phyloP scores from a whole-genome alignment of 1,140 invertebrate genomes.

The Zaprionus kolodkinae region DNA sequence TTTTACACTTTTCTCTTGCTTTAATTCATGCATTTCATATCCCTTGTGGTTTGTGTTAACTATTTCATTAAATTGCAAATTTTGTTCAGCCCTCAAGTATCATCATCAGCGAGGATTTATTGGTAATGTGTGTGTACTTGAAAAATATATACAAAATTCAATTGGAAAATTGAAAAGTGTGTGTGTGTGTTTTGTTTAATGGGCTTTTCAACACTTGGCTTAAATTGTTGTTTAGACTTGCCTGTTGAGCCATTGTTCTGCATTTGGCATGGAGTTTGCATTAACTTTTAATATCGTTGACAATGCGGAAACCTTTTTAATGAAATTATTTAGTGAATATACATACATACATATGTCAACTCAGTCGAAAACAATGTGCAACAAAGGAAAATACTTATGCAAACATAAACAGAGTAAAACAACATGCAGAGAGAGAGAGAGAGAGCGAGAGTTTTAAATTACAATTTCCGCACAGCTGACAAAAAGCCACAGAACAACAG shows the following conservation, averaged over 20 bases:
- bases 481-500: conserved; percentile 49
- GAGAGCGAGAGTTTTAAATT: conserved; percentile 58
- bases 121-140: not conserved
- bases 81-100: not conserved
- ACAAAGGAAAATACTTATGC: conserved; percentile 16
- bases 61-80: not conserved
- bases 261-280: conserved; percentile 20
- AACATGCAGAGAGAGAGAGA: not conserved
- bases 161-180: not conserved
- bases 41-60: not conserved
- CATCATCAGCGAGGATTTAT: not conserved
- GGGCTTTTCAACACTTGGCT: not conserved
- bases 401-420: not conserved
- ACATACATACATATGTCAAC: conserved; percentile 19
- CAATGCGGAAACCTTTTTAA: conserved; percentile 56
- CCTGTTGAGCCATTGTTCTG: conserved; percentile 43
- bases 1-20: not conserved
- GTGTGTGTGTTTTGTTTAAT: not conserved
- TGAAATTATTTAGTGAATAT: conserved; percentile 62
- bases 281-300: conserved; percentile 53
- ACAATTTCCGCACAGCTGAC: conserved; percentile 61
- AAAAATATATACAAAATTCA: not conserved
- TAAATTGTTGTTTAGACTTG: not conserved
- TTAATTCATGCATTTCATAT: not conserved
- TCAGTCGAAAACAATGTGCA: conserved; percentile 11